Evolutionary conservation across 2,113 vertebrate species (phyloP).

Genomic region (Apodemus speciosus): DNA sequence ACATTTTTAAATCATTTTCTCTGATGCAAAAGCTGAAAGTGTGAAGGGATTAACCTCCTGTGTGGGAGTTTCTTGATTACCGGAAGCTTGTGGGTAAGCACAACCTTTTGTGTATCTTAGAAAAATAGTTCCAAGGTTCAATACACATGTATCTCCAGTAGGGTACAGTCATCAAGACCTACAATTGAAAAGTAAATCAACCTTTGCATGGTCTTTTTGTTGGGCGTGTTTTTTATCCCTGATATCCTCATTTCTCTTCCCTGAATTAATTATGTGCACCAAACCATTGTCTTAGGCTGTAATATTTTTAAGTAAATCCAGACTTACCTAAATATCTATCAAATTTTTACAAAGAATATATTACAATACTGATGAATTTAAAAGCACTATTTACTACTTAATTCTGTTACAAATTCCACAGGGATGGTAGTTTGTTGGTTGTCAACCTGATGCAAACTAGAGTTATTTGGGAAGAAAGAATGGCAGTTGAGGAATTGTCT

Average conservation of each 20-base stretch:
- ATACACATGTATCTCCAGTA: not conserved
- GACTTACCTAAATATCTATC: not conserved
- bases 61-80: not conserved
- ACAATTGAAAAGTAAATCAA: not conserved
- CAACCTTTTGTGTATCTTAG: not conserved
- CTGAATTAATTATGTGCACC: not conserved
- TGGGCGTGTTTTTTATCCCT: not conserved
- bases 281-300: not conserved
- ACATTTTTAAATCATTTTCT: not conserved
- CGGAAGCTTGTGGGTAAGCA: not conserved
- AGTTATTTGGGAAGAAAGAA: not conserved
- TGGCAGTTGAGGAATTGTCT: not conserved
- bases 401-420: not conserved
- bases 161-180: not conserved
- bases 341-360: not conserved
- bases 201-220: not conserved
- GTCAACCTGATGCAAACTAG: not conserved
- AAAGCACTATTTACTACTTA: not conserved
- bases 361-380: not conserved
- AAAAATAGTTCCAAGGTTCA: not conserved
- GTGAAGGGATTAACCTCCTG: not conserved
- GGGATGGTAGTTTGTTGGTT: no score
- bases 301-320: not conserved
- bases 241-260: not conserved
- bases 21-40: not conserved